Evolutionary conservation across 2,113 vertebrate species (phyloP), one percentile per base, ranked within the genome.

Genomic region (Chiloscyllium plagiosum): DNA sequence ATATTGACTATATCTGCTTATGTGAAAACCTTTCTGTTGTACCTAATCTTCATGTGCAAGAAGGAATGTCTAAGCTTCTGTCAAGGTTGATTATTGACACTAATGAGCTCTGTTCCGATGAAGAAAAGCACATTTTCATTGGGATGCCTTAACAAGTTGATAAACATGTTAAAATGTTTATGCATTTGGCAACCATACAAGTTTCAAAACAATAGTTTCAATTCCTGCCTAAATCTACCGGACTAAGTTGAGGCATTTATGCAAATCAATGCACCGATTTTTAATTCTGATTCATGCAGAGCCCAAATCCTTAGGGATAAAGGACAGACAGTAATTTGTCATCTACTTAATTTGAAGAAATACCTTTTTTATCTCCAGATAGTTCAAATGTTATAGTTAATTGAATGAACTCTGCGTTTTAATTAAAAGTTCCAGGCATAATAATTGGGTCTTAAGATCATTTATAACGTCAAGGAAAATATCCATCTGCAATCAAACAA

Each of bases 61-160:
- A 61, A 61, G 3, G 29, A 93, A n/a, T 61, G 89, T 93, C 61
- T 66, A 33, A 93, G 89, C 89, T 66, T 37, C 89, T 37, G 89
- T 93, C 65, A n/a, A 56, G 87, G n/a, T 65, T 13, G 37, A 61
- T 33, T 5, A 61, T 42, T 93, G 5, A 37, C 65, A 68, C 61
- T 66, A 61, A 66, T 22, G 26, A 26, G 47, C 85, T 87, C 85
- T 8, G 12, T 87, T 87, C 85, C 89, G n/a, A 37, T 37, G 89
- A 37, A 61, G 65, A 93, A 93, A 93, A 93, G 33, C 61, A 93
- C 89, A 20, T 20, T 22, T 92, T 93, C 17, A 65, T 93, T 66
- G 89, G 66, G 89, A 93, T 65, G 61, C 89, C 66, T 37, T 90
- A 65, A 65, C 87, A 65, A 65, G 89, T 61, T 93, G 61, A 93